These are phyloP conservation scores for Thalpophila matura DNA, from an alignment of 2,888 invertebrate species.

Conservation along the genomic window DNA sequence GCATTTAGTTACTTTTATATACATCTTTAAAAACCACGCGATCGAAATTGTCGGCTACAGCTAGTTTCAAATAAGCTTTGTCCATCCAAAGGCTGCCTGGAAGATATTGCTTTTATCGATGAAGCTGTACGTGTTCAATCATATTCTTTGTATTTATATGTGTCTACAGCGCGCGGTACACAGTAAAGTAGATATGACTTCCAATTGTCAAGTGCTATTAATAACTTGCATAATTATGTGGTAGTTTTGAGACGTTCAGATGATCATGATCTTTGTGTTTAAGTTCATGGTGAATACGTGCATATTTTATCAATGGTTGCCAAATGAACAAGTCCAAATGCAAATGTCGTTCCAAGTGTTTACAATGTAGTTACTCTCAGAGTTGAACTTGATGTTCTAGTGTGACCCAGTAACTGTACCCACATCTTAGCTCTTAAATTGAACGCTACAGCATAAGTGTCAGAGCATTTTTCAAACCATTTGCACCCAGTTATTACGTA, in stretches of 20 bases:
- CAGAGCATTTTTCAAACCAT: slow-evolving; percentile 56
- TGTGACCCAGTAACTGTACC: slow-evolving; percentile 23
- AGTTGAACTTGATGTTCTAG: slow-evolving; percentile 34
- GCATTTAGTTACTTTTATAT: too few relatives aligned
- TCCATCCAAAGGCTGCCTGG: slow-evolving; percentile 13
- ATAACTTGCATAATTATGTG: too few relatives aligned
- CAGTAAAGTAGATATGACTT: too few relatives aligned
- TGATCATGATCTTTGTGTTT: too few relatives aligned
- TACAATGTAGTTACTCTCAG: slow-evolving; percentile 29
- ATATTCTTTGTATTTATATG: background rate
- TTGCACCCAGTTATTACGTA: slow-evolving; percentile 50
- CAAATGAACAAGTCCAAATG: slow-evolving; percentile 44
- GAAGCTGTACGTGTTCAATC: background rate
- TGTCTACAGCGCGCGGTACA: too few relatives aligned
- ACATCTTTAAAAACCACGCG: too few relatives aligned
- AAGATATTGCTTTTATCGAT: background rate
- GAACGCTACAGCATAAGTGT: slow-evolving; percentile 11
- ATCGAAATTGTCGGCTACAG: too few relatives aligned
- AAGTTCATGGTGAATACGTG: background rate
- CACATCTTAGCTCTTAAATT: slow-evolving; percentile 38
- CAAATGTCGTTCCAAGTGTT: slow-evolving; percentile 42
- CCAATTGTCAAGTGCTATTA: too few relatives aligned
- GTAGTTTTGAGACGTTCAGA: too few relatives aligned
- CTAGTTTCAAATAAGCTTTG: slow-evolving; percentile 1
- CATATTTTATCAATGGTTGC: slow-evolving; percentile 26